These are phyloP conservation scores for Thyatira batis DNA, from an alignment of 2,888 invertebrate genomes.

Conservation along the genomic window DNA sequence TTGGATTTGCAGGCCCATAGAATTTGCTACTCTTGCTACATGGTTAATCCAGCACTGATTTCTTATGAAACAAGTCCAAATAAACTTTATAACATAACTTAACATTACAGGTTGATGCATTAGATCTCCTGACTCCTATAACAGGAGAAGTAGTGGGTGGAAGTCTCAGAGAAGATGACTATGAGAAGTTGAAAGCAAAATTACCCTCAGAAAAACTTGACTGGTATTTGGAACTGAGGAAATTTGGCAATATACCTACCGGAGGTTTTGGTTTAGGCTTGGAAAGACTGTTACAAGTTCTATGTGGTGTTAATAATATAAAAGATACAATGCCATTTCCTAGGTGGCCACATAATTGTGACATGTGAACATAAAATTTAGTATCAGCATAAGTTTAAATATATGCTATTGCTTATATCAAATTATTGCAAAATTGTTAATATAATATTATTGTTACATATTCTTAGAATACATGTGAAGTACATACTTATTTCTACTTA, in stretches of 20 bases:
- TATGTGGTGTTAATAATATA: slow-evolving; percentile 93
- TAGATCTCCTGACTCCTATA: slow-evolving; percentile 93
- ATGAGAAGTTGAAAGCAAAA: slow-evolving; percentile 83
- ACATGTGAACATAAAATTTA: no score
- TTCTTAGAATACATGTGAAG: no score
- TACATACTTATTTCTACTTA: no score
- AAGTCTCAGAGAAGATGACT: slow-evolving; percentile 93
- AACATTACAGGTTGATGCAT: slow-evolving; percentile 84
- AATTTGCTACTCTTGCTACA: no score
- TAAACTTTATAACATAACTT: neutral
- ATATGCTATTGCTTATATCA: no score
- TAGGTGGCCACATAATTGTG: slow-evolving; percentile 94
- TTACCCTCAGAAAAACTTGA: slow-evolving; percentile 83
- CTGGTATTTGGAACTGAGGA: slow-evolving; percentile 95
- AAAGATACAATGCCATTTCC: slow-evolving; percentile 98
- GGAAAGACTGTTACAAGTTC: slow-evolving; percentile 92
- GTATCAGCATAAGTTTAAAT: no score
- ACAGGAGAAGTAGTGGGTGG: slow-evolving; percentile 98
- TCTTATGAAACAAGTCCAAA: neutral
- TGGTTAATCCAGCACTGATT: no score
- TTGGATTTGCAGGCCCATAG: no score
- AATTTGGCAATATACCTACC: slow-evolving; percentile 93
- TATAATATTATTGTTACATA: no score
- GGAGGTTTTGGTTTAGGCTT: slow-evolving; percentile 98
- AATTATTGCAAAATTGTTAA: no score